These are phyloP conservation scores for Callocephalon fimbriatum DNA, from an alignment of 2,113 vertebrate genomes.

Conservation along the genomic window DNA sequence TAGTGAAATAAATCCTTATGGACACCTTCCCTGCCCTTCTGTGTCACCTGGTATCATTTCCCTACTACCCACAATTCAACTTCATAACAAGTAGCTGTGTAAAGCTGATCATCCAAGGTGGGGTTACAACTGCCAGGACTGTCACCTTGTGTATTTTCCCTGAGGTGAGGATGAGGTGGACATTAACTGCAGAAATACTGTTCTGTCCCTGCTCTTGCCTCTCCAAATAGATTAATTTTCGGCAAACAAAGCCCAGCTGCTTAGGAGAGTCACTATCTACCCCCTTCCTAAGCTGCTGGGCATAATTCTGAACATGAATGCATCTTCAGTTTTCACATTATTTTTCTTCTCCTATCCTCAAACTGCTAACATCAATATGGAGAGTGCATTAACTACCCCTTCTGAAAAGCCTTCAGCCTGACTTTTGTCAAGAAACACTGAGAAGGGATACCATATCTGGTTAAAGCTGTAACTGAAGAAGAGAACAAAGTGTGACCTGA, in stretches of 20 bases:
- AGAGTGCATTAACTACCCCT: background rate
- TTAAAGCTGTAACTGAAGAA: slow-evolving; percentile 21
- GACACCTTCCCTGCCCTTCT: background rate
- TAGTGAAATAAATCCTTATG: background rate
- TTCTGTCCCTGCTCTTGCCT: background rate
- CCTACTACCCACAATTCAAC: background rate
- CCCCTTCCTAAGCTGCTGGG: background rate
- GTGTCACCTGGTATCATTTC: background rate
- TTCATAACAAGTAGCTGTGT: background rate
- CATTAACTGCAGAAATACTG: background rate
- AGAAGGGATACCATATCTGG: background rate
- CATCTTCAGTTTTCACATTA: background rate
- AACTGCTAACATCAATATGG: background rate
- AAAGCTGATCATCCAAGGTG: background rate
- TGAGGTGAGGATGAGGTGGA: background rate
- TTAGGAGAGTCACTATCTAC: background rate
- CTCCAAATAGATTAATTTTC: background rate
- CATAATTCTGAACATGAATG: background rate
- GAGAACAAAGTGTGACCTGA: slow-evolving; percentile 40
- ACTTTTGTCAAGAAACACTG: background rate
- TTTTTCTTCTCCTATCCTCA: background rate
- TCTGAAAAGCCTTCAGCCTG: background rate
- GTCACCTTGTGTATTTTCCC: background rate
- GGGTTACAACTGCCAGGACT: background rate
- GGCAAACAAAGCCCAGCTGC: background rate